phyloP scores from a whole-genome alignment of 2,797 vertebrate genomes.

The Salarias fasciatus region DNA sequence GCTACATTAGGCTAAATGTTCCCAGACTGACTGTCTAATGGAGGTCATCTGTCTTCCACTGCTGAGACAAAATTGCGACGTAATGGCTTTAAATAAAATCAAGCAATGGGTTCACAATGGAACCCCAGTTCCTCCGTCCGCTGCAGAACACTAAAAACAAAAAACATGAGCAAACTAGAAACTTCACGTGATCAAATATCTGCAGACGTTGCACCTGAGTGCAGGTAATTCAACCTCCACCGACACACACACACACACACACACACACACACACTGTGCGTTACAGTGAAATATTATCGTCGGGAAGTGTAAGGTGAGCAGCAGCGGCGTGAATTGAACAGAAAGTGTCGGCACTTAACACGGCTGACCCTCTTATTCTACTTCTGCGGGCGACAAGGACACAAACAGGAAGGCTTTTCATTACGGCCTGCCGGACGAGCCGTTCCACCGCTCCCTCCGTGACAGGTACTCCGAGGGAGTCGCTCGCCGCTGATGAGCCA shows the following conservation, averaged over 20 bases:
- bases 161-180: slow-evolving; percentile 1
- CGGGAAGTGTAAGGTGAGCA: slow-evolving; percentile 9
- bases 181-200: not conserved
- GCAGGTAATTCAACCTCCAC: not conserved
- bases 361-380: slow-evolving; percentile 15
- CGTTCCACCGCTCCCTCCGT: slow-evolving; percentile 7
- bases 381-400: slow-evolving; percentile 13
- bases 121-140: slow-evolving; percentile 39
- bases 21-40: slow-evolving; percentile 36
- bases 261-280: not conserved
- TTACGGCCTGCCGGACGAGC: slow-evolving; percentile 11
- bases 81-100: slow-evolving; percentile 56
- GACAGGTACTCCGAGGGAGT: slow-evolving; percentile 28
- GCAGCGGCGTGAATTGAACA: not conserved
- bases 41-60: slow-evolving; percentile 39
- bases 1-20: slow-evolving; percentile 63
- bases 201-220: not conserved
- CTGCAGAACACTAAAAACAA: slow-evolving; percentile 33
- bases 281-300: slow-evolving; percentile 4
- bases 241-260: not conserved
- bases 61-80: slow-evolving; percentile 25
- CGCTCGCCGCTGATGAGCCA: slow-evolving; percentile 35
- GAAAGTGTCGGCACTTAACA: not conserved
- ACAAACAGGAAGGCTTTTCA: slow-evolving; percentile 31
- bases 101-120: slow-evolving; percentile 42